Conservation (phyloP, 2,888 invertebrate genomes). For the Alitta virens region DNA sequence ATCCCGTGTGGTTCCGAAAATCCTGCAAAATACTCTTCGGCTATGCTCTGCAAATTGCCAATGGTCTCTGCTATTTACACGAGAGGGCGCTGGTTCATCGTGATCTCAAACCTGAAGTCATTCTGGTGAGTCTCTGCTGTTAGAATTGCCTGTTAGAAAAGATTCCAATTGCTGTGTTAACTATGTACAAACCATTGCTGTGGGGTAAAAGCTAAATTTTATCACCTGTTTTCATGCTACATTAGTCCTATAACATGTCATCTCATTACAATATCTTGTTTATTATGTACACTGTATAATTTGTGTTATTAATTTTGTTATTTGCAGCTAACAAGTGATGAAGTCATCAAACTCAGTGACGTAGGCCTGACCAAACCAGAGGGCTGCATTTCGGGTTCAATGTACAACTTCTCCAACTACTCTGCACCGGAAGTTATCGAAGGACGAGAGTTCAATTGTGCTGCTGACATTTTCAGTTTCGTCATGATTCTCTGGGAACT, state of each 20-base stretch:
- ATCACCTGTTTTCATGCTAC: too few relatives aligned
- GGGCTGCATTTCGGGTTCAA: conserved; percentile 38
- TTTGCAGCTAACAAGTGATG: conserved; percentile 29
- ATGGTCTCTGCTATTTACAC: conserved; percentile 38
- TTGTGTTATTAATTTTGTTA: too few relatives aligned
- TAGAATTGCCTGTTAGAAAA: too few relatives aligned
- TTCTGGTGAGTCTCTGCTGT: conserved; percentile 38
- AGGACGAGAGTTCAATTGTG: conserved; percentile 36
- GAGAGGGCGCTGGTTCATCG: conserved; percentile 42
- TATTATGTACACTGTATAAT: too few relatives aligned
- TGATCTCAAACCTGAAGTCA: conserved; percentile 48
- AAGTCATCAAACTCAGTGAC: conserved; percentile 42
- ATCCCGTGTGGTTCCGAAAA: conserved; percentile 21
- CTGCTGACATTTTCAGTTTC: conserved; percentile 43
- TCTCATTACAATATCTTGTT: too few relatives aligned
- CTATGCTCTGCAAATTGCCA: conserved; percentile 13
- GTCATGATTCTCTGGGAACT: conserved; percentile 34
- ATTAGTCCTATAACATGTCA: too few relatives aligned
- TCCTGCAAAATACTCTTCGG: too few relatives aligned
- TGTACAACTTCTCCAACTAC: conserved; percentile 41
- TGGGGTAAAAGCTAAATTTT: too few relatives aligned
- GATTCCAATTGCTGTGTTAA: too few relatives aligned
- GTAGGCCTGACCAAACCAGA: conserved; percentile 44
- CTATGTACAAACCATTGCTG: too few relatives aligned
- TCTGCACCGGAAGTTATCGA: conserved; percentile 44